Conservation (phyloP, 2,797 vertebrate species). For the Phataginus tetradactyla region DNA sequence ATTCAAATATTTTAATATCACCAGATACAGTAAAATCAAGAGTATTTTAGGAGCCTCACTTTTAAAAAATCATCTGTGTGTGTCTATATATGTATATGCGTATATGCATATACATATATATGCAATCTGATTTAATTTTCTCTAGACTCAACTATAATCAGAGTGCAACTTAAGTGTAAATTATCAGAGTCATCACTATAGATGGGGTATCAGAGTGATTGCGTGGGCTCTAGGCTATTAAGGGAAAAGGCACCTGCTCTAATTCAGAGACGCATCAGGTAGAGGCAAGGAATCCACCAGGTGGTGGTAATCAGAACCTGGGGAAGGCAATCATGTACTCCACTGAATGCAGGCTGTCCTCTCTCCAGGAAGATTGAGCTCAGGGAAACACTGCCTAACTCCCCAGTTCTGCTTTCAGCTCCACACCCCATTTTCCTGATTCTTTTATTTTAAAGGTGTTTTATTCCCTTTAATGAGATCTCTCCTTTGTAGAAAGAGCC, state of each 20-base stretch:
- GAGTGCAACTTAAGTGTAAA: slow-evolving; percentile 30
- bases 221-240: slow-evolving; percentile 30
- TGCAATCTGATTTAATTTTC: slow-evolving; percentile 51
- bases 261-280: background rate
- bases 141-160: slow-evolving; percentile 58
- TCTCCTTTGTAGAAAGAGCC: background rate
- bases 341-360: background rate
- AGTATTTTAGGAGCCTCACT: background rate
- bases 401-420: background rate
- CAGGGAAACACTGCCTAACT: background rate
- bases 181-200: background rate
- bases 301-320: background rate
- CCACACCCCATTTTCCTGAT: background rate
- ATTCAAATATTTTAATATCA: background rate
- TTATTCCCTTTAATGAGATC: background rate
- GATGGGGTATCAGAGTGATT: slow-evolving; percentile 25
- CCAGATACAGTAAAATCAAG: background rate
- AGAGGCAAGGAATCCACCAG: background rate
- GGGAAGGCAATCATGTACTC: background rate
- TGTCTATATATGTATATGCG: background rate
- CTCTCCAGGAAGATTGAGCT: background rate
- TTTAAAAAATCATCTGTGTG: background rate
- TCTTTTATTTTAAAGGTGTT: background rate
- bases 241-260: slow-evolving; percentile 35
- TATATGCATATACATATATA: background rate